These are phyloP conservation scores for Tetragonisca angustula DNA, from an alignment of 2,888 invertebrate genomes.

Conservation along the genomic window DNA sequence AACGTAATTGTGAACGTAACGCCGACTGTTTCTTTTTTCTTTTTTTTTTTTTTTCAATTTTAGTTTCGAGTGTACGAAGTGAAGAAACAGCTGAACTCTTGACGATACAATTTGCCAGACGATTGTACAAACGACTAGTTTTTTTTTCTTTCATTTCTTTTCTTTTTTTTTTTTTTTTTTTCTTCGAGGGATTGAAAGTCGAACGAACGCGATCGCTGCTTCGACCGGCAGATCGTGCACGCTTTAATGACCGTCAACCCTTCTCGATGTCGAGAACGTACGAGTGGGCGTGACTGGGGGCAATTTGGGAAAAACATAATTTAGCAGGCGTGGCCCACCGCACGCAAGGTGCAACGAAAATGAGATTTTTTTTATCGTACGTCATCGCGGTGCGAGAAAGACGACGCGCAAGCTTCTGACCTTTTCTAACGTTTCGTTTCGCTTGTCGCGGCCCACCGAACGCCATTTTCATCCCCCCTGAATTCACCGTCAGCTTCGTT, in stretches of 20 bases:
- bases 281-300: conserved; percentile 75
- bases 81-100: conserved; percentile 7
- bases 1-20: neutral
- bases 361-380: conserved; percentile 81
- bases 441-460: neutral
- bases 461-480: neutral
- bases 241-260: conserved; percentile 70
- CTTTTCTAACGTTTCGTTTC: conserved; percentile 15
- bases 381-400: conserved; percentile 71
- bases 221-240: conserved; percentile 44
- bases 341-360: conserved; percentile 82
- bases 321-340: conserved; percentile 75
- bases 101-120: conserved; percentile 42
- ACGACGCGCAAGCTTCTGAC: conserved; percentile 12
- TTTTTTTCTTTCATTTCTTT: conserved; percentile 1
- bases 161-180: too few species aligned
- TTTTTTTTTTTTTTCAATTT: neutral
- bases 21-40: neutral
- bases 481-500: neutral
- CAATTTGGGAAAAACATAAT: conserved; percentile 80
- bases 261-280: conserved; percentile 63
- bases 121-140: conserved; percentile 31
- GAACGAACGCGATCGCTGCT: conserved; percentile 43
- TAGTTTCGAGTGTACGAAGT: neutral
- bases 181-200: conserved; percentile 53